Evolutionary conservation across 2,888 invertebrate species (phyloP), one percentile per base, ranked within the genome.

Genomic region (Yponomeuta sedellus): DNA sequence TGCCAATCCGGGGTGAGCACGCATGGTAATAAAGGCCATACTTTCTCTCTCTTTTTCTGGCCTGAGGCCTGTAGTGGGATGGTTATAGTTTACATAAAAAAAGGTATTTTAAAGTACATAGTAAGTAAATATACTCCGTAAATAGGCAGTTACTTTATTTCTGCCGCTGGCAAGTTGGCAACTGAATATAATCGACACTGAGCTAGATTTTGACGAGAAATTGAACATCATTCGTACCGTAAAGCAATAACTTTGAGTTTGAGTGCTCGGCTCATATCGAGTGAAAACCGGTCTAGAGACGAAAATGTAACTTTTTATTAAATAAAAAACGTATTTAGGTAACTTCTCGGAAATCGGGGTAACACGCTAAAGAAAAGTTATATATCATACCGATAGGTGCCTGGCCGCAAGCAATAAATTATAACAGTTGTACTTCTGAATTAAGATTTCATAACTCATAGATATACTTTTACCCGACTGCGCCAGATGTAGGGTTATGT

Each of bases 161-260:
- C 34, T 34, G 34, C 34, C 5, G 34, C 34, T 34, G 34, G 34
- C 34, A 34, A 34, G 44, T 52, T 52, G 44, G 44, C 44, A 52
- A 52, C 44, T 52, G 44, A 52, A 16, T 16, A 16, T 44, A 44
- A 44, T 16, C 44, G 3, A 16, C 44, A 52, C 44, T 16, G 59
- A 11, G 59, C 10, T 3, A 22, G 22, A 22, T 12, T 6, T 59
- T 59, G n/a, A 34, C 61, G n/a, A 61, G 34, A n/a, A 28, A 61
- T 34, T 61, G 61, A 28, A 28, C n/a, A 61, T 61, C 61, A 61
- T 6, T 3, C 11, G 20, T 20, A 34, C 34, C 61, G 59, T 59
- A 34, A 61, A 61, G 61, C 61, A 61, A 61, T 34, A 61, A 34
- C 61, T 58, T 22, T 52, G 44, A 52, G 16, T 52, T 52, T 52